These are phyloP conservation scores for Drosophila austrosaltans DNA, from an alignment of 2,888 invertebrate genomes.

Conservation along the genomic window DNA sequence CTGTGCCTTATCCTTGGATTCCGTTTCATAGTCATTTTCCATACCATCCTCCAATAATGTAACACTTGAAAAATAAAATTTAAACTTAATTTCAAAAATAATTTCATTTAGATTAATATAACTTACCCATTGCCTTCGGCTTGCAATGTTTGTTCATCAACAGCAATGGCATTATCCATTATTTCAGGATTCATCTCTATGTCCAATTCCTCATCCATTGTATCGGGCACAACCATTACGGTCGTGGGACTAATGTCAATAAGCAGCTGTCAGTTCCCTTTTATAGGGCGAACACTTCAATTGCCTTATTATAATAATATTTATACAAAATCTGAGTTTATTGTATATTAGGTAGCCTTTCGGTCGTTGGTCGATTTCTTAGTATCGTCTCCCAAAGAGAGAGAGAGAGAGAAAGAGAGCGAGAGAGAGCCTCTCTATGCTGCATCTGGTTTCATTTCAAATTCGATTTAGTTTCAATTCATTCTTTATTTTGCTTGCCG, in stretches of 20 bases:
- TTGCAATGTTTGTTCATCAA: not conserved
- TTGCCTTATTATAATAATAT: not conserved
- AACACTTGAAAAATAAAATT: no score
- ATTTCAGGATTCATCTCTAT: slow-evolving; percentile 11
- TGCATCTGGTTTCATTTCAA: slow-evolving; percentile 16
- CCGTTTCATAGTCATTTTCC: not conserved
- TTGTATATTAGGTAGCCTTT: not conserved
- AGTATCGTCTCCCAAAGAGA: slow-evolving; percentile 21
- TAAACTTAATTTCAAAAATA: no score
- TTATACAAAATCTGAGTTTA: slow-evolving; percentile 27
- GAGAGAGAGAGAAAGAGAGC: no score
- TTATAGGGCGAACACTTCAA: slow-evolving; percentile 34
- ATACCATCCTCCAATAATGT: not conserved
- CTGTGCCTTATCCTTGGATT: not conserved
- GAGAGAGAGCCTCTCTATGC: not conserved
- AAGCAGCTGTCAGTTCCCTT: slow-evolving; percentile 21
- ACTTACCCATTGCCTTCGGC: not conserved
- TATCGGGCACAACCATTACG: slow-evolving; percentile 50
- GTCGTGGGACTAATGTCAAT: slow-evolving; percentile 42
- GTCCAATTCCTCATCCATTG: slow-evolving; percentile 26
- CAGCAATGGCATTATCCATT: not conserved
- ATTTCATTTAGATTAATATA: no score
- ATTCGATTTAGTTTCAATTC: slow-evolving; percentile 26
- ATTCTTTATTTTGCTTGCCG: not conserved
- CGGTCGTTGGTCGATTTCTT: not conserved